Percentiles rank a stretch among this genome's conserved stretches.
Conservation (phyloP, 2,888 invertebrate genomes). For the Glyphotaelius pellucidus region DNA sequence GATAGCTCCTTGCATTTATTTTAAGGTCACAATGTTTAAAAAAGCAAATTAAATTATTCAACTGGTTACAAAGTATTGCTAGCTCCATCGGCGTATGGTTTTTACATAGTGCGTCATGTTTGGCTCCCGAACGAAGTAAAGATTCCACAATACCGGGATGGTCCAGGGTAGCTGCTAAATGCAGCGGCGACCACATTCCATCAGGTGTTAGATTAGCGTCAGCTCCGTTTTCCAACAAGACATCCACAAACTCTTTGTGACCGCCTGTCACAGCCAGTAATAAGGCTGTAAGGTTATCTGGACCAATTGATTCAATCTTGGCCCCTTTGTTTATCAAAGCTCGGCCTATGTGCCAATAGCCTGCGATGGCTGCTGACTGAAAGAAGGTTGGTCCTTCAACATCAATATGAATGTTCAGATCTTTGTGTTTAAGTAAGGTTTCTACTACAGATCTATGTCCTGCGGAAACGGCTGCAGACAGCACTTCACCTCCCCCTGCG, state of each 20-base stretch:
- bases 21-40: neutral
- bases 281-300: neutral
- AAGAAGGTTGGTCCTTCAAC: neutral
- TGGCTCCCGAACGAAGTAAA: constrained; percentile 25
- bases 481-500: no score
- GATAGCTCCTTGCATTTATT: neutral
- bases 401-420: neutral
- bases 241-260: constrained; percentile 30
- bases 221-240: constrained; percentile 9
- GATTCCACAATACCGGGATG: neutral
- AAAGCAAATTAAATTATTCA: neutral
- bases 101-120: neutral
- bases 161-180: neutral
- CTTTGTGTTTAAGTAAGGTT: neutral
- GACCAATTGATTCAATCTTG: neutral
- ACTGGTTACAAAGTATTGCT: neutral
- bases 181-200: neutral
- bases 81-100: constrained; percentile 13
- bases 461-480: neutral
- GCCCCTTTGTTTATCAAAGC: constrained; percentile 18
- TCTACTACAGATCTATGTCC: neutral
- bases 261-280: neutral
- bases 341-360: neutral
- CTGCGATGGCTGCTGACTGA: neutral
- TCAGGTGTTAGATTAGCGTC: neutral